Evolutionary conservation across 2,113 vertebrate genomes (phyloP), one percentile per base, ranked within the genome.

Genomic region (Candoia aspera): DNA sequence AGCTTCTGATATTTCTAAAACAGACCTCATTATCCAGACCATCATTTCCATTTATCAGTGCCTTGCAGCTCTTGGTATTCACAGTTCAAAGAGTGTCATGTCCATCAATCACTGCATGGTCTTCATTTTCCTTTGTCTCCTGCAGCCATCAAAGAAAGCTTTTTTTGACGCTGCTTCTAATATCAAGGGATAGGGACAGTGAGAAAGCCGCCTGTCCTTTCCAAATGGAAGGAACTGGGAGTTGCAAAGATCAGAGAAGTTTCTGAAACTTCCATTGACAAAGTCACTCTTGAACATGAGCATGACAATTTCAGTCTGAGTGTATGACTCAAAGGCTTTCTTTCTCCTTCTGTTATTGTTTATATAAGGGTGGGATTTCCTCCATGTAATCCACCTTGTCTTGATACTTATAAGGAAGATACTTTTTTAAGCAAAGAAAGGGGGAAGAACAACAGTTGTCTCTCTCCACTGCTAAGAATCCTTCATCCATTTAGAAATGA

Each of bases 11-110:
- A 96, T 94, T 96, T 96, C 96, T 94, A 93, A 93, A 95, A 94
- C 94, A 95, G 90, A 95, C 93, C 94, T 96, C 94, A 92, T 96
- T 94, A 96, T 91, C 95, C 93, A 96, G 95, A 94, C 92, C 95
- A 95, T 96, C 95, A 94, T 95, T 96, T 96, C 95, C 96, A 95
- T 96, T 96, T 95, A 96, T 95, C 94, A 95, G 62, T 89, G 92
- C 95, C 97, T 94, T 91, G 58, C 86, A 95, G 94, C 92, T 91
- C 93, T 91, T 87, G 90, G 59, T 93, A 92, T 94, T 94, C 92
- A 93, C 94, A 93, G 95, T 84, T 90, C 94, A 89, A 93, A 86
- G 87, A 90, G 94, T 93, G 90, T 92, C 93, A 85, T 42, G 92
- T 94, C 92, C 92, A 95, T 97, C 96, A 96, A 96, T 97, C 95